Evolutionary conservation across 1,140 invertebrate species (phyloP).

Genomic region (Stegodyphus mimosarum): DNA sequence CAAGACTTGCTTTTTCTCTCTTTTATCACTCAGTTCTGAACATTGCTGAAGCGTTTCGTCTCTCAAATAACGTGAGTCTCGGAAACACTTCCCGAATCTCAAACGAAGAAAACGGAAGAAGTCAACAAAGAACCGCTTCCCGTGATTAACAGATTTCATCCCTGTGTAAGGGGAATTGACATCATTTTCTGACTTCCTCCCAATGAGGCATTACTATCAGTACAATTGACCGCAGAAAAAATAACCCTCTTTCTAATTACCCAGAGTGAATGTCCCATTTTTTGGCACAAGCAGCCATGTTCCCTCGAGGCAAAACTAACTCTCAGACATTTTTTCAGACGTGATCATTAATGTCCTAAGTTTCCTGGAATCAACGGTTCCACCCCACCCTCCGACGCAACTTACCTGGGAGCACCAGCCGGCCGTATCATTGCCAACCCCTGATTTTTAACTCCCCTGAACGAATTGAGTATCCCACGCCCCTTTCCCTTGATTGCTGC

Average conservation of each 20-base stretch:
- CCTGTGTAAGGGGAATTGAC: neutral
- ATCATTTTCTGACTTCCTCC: neutral
- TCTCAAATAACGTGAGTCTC: too few species aligned
- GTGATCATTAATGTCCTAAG: slow-evolving; percentile 35
- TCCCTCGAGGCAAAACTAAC: slow-evolving; percentile 34
- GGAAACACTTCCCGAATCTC: too few species aligned
- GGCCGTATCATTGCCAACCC: slow-evolving; percentile 40
- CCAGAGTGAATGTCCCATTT: slow-evolving; percentile 42
- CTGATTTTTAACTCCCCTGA: slow-evolving; percentile 31
- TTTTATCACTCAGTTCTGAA: too few species aligned
- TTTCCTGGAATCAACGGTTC: slow-evolving; percentile 41
- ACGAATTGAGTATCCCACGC: slow-evolving; percentile 29
- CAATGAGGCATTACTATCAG: neutral
- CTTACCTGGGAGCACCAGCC: slow-evolving; percentile 24
- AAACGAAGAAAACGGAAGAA: neutral
- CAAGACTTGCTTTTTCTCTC: too few species aligned
- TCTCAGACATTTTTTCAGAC: slow-evolving; percentile 17
- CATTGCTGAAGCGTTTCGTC: too few species aligned
- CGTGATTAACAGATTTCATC: neutral
- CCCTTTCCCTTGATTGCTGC: slow-evolving; percentile 37
- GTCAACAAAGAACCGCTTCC: neutral
- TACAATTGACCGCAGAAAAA: neutral
- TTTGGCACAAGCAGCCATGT: slow-evolving; percentile 16
- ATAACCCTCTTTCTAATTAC: slow-evolving; percentile 14
- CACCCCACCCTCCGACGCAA: neutral